Evolutionary conservation across 1,140 invertebrate species (phyloP), one percentile per base, ranked within the genome.

Genomic region (Apis laboriosa): DNA sequence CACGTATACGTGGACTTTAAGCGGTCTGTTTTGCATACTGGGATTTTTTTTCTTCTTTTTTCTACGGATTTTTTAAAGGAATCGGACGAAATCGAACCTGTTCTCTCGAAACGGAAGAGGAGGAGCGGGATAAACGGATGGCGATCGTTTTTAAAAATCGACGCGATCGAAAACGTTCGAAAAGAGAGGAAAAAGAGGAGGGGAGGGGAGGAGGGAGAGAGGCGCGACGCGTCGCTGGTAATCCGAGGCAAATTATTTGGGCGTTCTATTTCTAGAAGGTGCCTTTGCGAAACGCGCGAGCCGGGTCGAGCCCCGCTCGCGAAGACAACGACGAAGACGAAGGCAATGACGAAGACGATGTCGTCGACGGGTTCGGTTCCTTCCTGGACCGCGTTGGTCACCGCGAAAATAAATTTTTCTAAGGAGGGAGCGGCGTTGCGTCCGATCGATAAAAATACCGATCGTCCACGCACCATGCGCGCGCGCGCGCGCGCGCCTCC

Each of bases 241-340:
- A 94, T 94, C 88, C 90, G 93, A 94, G 90, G 93, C 92, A 94
- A 94, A 94, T 94, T 94, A 94, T 94, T 94, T 94, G 92, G 93
- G 92, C 92, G 93, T 93, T 94, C 93, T 94, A 94, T 94, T 94
- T 94, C 91, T 91, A 94, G 93, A 94, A 94, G 93, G 93, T 94
- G 93, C 93, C 92, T 94, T 94, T 94, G 92, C 93, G 93, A 94
- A 94, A 94, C 91, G 90, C 86, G 83, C 90, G 84, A 90, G 91
- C 87, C 91, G 90, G 90, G 90, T 90, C 89, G 90, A 90, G 88
- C 73, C 90, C 83, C 88, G 91, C 86, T 86, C 86, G 84, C 86
- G 84, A 86, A 86, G 84, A 84, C 81, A 76, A 77, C 53, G 85
- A 79, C 80, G 79, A 88, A 80, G 78, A 74, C 79, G 76, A 63